Conservation (phyloP, 2,797 vertebrate species). For the Lagodon rhomboides region DNA sequence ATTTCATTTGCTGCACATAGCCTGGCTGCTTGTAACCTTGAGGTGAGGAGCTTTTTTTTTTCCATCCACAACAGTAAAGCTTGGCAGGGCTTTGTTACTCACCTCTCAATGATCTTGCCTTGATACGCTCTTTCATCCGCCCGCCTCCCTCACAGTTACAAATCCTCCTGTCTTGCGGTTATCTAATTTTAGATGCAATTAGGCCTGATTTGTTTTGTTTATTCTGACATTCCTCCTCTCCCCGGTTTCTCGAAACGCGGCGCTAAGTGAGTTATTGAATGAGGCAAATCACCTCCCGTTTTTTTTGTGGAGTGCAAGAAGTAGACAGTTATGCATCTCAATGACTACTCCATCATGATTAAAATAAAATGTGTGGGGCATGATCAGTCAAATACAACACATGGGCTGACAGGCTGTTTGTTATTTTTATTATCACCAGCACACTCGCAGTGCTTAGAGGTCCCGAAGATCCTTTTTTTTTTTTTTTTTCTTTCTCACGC, state of each 20-base stretch:
- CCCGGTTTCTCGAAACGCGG: constrained; percentile 58
- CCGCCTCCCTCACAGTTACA: constrained; percentile 58
- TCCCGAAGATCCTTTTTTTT: background rate
- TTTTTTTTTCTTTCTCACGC: background rate
- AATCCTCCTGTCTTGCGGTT: constrained; percentile 66
- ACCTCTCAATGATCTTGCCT: constrained; percentile 73
- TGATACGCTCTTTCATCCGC: constrained; percentile 71
- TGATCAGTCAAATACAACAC: constrained; percentile 26
- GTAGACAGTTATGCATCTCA: constrained; percentile 28
- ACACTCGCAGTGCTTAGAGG: constrained; percentile 7
- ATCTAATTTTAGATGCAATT: constrained; percentile 82
- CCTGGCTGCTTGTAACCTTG: constrained; percentile 82
- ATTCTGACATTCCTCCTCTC: constrained; percentile 60
- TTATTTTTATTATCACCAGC: constrained; percentile 20
- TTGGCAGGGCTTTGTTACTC: constrained; percentile 69
- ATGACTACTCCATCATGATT: constrained; percentile 40
- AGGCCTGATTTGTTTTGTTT: constrained; percentile 79
- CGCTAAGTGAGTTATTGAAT: constrained; percentile 57
- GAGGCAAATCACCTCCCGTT: constrained; percentile 45
- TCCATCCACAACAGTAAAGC: constrained; percentile 57
- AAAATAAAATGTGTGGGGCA: constrained; percentile 33
- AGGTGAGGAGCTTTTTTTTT: constrained; percentile 63
- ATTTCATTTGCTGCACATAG: constrained; percentile 85
- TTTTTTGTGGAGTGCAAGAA: constrained; percentile 39
- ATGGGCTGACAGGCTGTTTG: constrained; percentile 10